Evolutionary conservation across 2,888 invertebrate genomes (phyloP).

Genomic region (Cotesia congregata): DNA sequence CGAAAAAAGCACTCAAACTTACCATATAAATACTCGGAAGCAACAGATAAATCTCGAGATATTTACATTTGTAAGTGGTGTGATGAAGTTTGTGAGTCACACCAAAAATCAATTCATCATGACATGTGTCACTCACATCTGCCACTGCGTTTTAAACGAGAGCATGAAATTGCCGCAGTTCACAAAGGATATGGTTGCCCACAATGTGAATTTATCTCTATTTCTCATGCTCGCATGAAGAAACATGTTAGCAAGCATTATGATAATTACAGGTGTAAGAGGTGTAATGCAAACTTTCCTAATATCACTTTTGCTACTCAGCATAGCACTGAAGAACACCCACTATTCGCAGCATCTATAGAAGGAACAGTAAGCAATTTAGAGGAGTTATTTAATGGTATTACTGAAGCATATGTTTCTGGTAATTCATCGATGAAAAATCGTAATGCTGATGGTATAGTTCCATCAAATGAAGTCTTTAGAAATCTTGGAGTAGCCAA

Average conservation of each 20-base stretch:
- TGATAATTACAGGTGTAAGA: constrained; percentile 68
- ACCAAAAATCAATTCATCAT: constrained; percentile 65
- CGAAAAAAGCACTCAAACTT: constrained; percentile 53
- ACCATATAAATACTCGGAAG: constrained; percentile 52
- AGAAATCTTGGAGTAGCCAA: constrained; percentile 63
- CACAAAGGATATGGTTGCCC: constrained; percentile 66
- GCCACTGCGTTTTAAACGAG: constrained; percentile 56
- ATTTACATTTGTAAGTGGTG: constrained; percentile 65
- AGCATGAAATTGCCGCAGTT: constrained; percentile 37
- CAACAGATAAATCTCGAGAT: constrained; percentile 43
- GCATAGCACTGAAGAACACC: constrained; percentile 63
- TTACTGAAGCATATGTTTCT: constrained; percentile 33
- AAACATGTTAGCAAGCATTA: constrained; percentile 70
- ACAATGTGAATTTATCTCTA: constrained; percentile 63
- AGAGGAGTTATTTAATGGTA: constrained; percentile 53
- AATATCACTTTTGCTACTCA: constrained; percentile 56
- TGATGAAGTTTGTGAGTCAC: constrained; percentile 61
- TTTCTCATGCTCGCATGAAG: constrained; percentile 61
- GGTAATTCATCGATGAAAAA: background rate
- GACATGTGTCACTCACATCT: constrained; percentile 67
- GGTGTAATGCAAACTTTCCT: constrained; percentile 65
- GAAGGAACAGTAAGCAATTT: constrained; percentile 51
- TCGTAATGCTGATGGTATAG: constrained; percentile 3
- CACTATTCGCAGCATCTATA: constrained; percentile 57
- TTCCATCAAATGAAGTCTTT: constrained; percentile 42